A percentile compares a stretch with the other conserved stretches of the same genome.
Conservation (phyloP, 2,797 vertebrate species). For the Coendou prehensilis region DNA sequence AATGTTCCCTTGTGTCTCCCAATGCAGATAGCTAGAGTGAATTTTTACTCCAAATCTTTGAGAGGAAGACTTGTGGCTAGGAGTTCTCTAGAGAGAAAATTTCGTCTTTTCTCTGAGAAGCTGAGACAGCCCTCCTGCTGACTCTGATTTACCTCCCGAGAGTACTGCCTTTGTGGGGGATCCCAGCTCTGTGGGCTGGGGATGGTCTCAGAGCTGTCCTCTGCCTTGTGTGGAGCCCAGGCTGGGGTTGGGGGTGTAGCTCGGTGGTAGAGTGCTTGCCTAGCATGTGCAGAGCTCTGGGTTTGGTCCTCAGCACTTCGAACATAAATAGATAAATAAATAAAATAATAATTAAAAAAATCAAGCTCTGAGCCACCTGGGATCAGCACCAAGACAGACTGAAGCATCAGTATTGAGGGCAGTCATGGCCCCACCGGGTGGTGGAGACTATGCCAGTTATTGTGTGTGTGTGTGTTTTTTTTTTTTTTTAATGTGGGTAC, state of each 20-base stretch:
- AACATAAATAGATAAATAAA: no score
- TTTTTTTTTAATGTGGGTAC: no score
- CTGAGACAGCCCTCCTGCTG: not conserved
- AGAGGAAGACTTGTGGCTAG: not conserved
- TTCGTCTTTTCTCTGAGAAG: not conserved
- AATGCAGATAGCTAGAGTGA: not conserved
- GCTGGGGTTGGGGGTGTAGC: no score
- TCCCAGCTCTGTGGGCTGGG: no score
- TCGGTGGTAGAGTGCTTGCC: no score
- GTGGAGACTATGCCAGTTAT: not conserved
- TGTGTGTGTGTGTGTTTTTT: not conserved
- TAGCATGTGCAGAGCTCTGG: no score
- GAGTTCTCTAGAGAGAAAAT: not conserved
- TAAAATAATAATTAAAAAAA: not conserved
- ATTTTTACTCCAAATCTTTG: not conserved
- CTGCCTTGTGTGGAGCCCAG: not conserved
- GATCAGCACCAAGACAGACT: not conserved
- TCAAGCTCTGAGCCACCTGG: not conserved
- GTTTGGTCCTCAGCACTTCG: no score
- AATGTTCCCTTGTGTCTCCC: not conserved
- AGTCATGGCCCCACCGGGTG: not conserved
- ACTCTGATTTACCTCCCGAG: not conserved
- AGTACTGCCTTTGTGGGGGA: not conserved
- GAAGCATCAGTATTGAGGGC: not conserved
- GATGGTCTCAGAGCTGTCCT: not conserved